Evolutionary conservation across 2,113 vertebrate species (phyloP), one percentile per base, ranked within the genome.

Genomic region (Alosa alosa): DNA sequence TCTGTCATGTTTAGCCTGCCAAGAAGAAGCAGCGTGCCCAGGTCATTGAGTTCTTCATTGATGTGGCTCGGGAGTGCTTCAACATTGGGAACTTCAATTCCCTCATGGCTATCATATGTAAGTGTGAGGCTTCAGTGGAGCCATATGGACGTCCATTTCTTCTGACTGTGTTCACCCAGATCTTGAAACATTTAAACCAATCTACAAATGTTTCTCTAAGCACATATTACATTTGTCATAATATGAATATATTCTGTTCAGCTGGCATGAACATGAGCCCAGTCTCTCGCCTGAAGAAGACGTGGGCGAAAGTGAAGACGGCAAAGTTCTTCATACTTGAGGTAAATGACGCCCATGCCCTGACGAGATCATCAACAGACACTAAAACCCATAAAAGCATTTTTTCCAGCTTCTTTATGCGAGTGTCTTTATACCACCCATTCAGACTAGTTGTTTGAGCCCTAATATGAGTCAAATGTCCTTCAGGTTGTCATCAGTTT

Each of bases 51-150:
- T 99, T 98, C 94, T 99, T 98, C 94, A 97, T 97, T 1, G 97
- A 99, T 0, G 98, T 99, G 81, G 98, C 98, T 3, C 95, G 97
- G 0, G 98, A 99, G 82, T 99, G 98, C 91, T 98, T 98, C 91
- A 99, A 99, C 93, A 99, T 99, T 5, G 98, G 98, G 87, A 99
- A 99, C 95, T 99, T 99, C 75, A 99, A 99, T 91, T 99, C 98
- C 82, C 94, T 99, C 90, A 99, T 99, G 98, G 98, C 98, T 44
- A 98, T 99, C 90, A 97, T 99, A 87, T 98, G 98, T 99, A 91
- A 99, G 98, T 97, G 81, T 6, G 18, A 60, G 55, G 55, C n/a
- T 7, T 68, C n/a, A 11, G 10, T n/a, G n/a, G 10, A 9, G 10
- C n/a, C n/a, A 57, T 57, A 15, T 20, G 15, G 17, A 25, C 31